phyloP scores from a whole-genome alignment of 2,113 vertebrate genomes.

The Mystacornis crossleyi region DNA sequence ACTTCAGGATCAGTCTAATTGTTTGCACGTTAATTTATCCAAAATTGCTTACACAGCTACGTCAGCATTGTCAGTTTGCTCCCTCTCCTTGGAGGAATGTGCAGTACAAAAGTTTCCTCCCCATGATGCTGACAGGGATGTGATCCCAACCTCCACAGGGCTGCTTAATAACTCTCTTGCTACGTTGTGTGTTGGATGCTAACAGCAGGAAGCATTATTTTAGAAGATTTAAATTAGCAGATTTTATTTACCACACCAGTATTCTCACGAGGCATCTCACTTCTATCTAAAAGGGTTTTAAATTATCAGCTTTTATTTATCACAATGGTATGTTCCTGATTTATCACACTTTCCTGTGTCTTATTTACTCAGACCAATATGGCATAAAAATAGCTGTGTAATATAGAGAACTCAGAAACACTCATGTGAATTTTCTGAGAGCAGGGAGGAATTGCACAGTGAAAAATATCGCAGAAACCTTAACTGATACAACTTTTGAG shows the following conservation, averaged over 20 bases:
- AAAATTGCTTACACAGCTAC: not conserved
- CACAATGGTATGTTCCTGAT: constrained; percentile 44
- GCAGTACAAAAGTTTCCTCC: not conserved
- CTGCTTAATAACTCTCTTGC: not conserved
- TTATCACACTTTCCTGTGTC: constrained; percentile 21
- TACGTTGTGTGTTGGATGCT: not conserved
- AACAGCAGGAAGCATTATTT: constrained; percentile 57
- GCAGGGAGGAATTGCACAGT: not conserved
- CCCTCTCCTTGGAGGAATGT: not conserved
- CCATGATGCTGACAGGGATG: not conserved
- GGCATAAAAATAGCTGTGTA: constrained; percentile 16
- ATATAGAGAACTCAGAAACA: not conserved
- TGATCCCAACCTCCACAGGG: not conserved
- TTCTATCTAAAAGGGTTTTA: constrained; percentile 72
- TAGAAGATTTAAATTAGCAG: constrained; percentile 74
- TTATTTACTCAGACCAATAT: constrained; percentile 30
- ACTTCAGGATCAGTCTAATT: not conserved
- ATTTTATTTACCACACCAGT: constrained; percentile 73
- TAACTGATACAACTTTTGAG: not conserved
- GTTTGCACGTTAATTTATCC: not conserved
- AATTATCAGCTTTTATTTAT: constrained; percentile 80
- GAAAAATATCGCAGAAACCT: not conserved
- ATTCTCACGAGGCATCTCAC: constrained; percentile 63
- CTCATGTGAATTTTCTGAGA: not conserved
- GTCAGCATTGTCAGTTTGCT: not conserved